Evolutionary conservation across 2,797 vertebrate species (phyloP).

Genomic region (Onychomys leucogaster): DNA sequence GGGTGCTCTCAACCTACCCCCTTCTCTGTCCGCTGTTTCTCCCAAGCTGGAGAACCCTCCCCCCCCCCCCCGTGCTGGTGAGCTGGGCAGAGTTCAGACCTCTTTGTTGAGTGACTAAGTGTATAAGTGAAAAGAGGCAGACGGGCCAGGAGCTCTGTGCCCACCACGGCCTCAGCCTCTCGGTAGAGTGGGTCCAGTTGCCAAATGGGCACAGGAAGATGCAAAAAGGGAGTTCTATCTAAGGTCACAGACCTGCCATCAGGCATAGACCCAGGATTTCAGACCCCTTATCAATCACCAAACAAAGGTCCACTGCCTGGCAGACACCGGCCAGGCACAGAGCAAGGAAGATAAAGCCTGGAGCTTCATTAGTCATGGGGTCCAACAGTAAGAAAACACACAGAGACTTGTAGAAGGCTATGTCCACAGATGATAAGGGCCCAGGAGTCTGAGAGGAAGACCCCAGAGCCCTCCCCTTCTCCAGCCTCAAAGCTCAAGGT

Average conservation of each 20-base stretch:
- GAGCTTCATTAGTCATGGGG: not conserved
- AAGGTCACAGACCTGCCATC: not conserved
- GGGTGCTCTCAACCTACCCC: not conserved
- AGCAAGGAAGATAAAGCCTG: not conserved
- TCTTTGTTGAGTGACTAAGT: not conserved
- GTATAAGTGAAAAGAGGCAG: not conserved
- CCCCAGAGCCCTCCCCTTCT: not conserved
- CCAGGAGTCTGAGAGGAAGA: not conserved
- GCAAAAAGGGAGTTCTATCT: not conserved
- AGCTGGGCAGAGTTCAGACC: not conserved
- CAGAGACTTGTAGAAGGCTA: rapidly evolving
- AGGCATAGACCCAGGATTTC: not conserved
- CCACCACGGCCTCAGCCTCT: not conserved
- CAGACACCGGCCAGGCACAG: not conserved
- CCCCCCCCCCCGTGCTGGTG: rapidly evolving
- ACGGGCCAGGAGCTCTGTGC: not conserved
- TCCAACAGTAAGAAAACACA: rapidly evolving
- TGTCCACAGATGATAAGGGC: not conserved
- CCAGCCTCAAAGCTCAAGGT: not conserved
- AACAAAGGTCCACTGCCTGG: not conserved
- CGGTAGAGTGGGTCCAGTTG: not conserved
- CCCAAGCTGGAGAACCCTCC: not conserved
- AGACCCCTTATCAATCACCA: not conserved
- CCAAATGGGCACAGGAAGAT: not conserved
- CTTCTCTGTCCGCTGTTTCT: not conserved